These are phyloP conservation scores for Endotricha flammealis DNA, from an alignment of 2,888 invertebrate species.

Conservation along the genomic window DNA sequence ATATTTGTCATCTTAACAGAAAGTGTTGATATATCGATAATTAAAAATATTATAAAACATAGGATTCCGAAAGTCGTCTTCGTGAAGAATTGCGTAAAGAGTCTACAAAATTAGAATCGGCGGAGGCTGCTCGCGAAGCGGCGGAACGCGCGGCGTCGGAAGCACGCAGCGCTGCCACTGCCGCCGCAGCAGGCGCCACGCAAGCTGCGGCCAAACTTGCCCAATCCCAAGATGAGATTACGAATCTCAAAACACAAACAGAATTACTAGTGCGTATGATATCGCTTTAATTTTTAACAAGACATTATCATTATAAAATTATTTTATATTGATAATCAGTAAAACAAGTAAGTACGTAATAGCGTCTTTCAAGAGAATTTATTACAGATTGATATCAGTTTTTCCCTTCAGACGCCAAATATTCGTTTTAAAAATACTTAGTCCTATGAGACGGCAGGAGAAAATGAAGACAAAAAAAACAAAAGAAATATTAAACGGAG, in stretches of 20 bases:
- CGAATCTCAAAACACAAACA: slow-evolving; percentile 48
- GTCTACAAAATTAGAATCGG: slow-evolving; percentile 53
- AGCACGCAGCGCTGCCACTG: slow-evolving; percentile 52
- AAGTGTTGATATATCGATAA: too few species aligned
- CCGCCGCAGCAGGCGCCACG: slow-evolving; percentile 48
- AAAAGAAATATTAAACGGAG: too few species aligned
- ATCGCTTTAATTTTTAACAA: background rate
- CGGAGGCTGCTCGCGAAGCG: slow-evolving; percentile 46
- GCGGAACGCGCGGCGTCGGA: slow-evolving; percentile 47
- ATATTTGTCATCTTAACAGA: background rate
- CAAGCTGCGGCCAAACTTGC: slow-evolving; percentile 48
- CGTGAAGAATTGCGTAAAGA: slow-evolving; percentile 52
- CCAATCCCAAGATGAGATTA: slow-evolving; percentile 43
- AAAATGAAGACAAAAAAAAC: too few species aligned
- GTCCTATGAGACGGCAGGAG: too few species aligned
- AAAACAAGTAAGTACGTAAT: too few species aligned
- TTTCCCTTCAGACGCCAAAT: too few species aligned
- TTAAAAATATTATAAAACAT: slow-evolving; percentile 1
- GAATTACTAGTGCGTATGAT: slow-evolving; percentile 43
- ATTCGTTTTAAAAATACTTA: too few species aligned
- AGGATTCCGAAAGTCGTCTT: slow-evolving; percentile 53
- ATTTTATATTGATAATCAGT: too few species aligned
- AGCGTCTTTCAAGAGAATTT: too few species aligned
- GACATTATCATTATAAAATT: too few species aligned
- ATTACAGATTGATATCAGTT: too few species aligned